Conservation (phyloP, 1,140 invertebrate species). For the Drosophila pruinosa region DNA sequence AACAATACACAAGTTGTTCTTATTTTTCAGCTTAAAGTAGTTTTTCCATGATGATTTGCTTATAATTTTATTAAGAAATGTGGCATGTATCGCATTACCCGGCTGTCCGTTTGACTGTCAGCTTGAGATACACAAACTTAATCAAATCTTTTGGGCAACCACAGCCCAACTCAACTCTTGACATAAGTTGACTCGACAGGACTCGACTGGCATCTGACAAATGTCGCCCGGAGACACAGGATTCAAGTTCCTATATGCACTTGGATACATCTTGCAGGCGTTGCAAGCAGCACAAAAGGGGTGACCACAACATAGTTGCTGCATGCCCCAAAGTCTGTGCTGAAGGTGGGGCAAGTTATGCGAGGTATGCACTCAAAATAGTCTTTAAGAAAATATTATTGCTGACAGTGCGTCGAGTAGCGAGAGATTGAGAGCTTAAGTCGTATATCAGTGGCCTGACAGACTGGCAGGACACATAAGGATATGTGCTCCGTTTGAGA, state of each 20-base stretch:
- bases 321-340: background rate
- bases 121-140: slow-evolving; percentile 51
- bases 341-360: slow-evolving; percentile 45
- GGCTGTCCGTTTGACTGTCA: slow-evolving; percentile 13
- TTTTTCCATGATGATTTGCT: background rate
- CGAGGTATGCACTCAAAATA: slow-evolving; percentile 40
- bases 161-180: slow-evolving; percentile 55
- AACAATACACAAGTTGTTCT: background rate
- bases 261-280: slow-evolving; percentile 31
- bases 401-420: slow-evolving; percentile 62
- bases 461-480: slow-evolving; percentile 35
- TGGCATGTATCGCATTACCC: slow-evolving; percentile 28
- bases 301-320: slow-evolving; percentile 49
- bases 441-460: slow-evolving; percentile 71
- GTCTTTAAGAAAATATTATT: slow-evolving; percentile 75
- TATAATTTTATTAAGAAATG: background rate
- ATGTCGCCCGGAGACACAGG: slow-evolving; percentile 53
- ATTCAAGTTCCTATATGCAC: slow-evolving; percentile 45
- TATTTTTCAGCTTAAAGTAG: background rate
- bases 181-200: slow-evolving; percentile 1
- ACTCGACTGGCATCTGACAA: slow-evolving; percentile 54
- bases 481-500: slow-evolving; percentile 5
- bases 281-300: slow-evolving; percentile 40
- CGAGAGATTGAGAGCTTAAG: slow-evolving; percentile 50
- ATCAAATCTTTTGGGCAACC: slow-evolving; percentile 67